Percentiles rank a stretch among this genome's conserved stretches.
Evolutionary conservation across 2,113 vertebrate genomes (phyloP).

Genomic region (Turnix velox): DNA sequence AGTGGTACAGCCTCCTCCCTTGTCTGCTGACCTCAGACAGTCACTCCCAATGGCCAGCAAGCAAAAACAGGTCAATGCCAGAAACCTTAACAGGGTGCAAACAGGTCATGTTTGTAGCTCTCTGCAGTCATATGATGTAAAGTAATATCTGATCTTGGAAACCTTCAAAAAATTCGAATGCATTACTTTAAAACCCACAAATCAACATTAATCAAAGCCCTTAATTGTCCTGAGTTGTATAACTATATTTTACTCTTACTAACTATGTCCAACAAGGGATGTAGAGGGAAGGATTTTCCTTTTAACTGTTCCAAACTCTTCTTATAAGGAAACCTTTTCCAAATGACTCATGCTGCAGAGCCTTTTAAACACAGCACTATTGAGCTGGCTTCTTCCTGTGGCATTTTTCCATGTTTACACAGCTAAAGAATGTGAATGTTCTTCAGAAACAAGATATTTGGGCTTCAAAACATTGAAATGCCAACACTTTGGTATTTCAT

Average conservation of each 20-base stretch:
- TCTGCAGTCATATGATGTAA: constrained; percentile 1
- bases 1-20: not conserved
- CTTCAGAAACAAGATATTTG: not conserved
- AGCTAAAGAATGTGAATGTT: not conserved
- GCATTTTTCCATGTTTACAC: constrained; percentile 16
- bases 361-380: not conserved
- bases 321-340: constrained; percentile 35
- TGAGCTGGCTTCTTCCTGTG: not conserved
- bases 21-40: not conserved
- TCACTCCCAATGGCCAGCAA: not conserved
- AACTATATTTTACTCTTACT: not conserved
- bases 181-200: not conserved
- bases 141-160: not conserved
- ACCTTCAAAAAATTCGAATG: not conserved
- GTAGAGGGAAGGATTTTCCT: not conserved
- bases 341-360: not conserved
- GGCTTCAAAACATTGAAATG: not conserved
- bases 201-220: not conserved
- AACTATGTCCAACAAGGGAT: not conserved
- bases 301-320: not conserved
- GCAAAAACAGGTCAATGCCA: not conserved
- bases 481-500: not conserved
- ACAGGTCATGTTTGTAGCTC: not conserved
- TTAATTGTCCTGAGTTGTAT: not conserved
- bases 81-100: not conserved